A percentile compares a stretch with the other conserved stretches of the same genome.
Conservation (phyloP, 2,888 invertebrate species). For the Rhagonycha lutea region DNA sequence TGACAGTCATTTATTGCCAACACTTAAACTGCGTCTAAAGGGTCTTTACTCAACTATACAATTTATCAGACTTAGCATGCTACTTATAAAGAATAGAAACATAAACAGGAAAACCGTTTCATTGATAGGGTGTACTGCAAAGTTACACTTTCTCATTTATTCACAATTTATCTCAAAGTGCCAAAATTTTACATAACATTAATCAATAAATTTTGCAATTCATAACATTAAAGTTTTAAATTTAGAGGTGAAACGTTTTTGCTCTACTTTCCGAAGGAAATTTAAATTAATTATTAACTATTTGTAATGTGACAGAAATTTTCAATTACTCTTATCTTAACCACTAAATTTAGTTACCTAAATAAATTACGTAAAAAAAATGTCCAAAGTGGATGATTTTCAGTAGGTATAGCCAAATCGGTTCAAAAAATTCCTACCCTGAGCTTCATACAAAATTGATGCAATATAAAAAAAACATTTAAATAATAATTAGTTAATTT, state of each 20-base stretch:
- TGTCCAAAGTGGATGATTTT: not conserved
- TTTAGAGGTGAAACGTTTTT: not conserved
- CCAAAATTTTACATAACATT: not conserved
- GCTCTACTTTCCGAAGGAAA: not conserved
- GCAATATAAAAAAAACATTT: not conserved
- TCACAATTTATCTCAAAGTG: not conserved
- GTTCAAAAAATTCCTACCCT: not conserved
- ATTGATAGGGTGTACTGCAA: not conserved
- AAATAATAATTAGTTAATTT: not conserved
- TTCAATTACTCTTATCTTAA: not conserved
- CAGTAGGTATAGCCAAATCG: not conserved
- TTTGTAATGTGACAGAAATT: not conserved
- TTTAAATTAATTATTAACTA: not conserved
- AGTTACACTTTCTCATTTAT: not conserved
- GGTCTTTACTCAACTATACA: conserved; percentile 37
- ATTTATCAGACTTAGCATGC: conserved; percentile 37
- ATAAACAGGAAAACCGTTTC: conserved; percentile 2
- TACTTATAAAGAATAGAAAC: conserved; percentile 19
- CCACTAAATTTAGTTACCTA: not conserved
- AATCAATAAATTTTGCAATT: not conserved
- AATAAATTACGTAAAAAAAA: not conserved
- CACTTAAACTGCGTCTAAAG: conserved; percentile 39
- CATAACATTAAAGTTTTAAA: not conserved
- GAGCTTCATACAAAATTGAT: not conserved
- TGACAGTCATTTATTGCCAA: conserved; percentile 42